A percentile compares a stretch with the other conserved stretches of the same genome.
Conservation (phyloP, 2,113 vertebrate species). For the Callopanchax toddi region DNA sequence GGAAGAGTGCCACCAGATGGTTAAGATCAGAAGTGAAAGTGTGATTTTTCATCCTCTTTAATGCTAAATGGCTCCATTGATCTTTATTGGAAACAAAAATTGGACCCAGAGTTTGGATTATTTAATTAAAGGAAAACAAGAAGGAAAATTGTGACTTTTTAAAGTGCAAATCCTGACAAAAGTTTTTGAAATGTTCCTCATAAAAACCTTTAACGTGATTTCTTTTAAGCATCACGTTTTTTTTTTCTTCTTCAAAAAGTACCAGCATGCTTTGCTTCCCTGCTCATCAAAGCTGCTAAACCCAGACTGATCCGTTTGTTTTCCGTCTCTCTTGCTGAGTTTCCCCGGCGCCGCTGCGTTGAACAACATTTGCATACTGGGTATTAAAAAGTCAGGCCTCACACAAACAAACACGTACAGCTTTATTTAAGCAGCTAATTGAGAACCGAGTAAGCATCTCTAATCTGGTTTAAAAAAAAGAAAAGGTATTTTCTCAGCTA, state of each 20-base stretch:
- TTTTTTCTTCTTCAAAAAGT: not conserved
- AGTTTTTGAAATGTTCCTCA: too few relatives aligned
- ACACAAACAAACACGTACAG: conserved; percentile 63
- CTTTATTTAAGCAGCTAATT: conserved; percentile 79
- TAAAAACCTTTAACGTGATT: too few relatives aligned
- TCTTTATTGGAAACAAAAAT: conserved; percentile 1
- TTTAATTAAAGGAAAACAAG: conserved; percentile 14
- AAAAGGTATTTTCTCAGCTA: conserved; percentile 61
- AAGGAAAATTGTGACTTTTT: not conserved
- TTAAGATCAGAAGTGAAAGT: conserved; percentile 67
- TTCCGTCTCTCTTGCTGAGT: conserved; percentile 58
- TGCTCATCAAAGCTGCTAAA: conserved; percentile 65
- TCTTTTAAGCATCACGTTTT: too few relatives aligned
- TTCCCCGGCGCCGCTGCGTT: conserved; percentile 37
- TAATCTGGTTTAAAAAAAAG: conserved; percentile 75
- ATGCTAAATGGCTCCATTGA: not conserved
- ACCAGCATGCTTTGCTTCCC: conserved; percentile 46
- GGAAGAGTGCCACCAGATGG: conserved; percentile 83
- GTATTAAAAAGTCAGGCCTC: conserved; percentile 62
- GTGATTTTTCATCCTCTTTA: conserved; percentile 25
- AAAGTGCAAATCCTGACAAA: not conserved
- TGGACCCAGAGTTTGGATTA: not conserved
- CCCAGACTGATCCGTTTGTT: conserved; percentile 50
- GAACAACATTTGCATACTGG: conserved; percentile 65
- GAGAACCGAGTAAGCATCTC: conserved; percentile 75